Evolutionary conservation across 2,888 invertebrate species (phyloP).

Genomic region (Gibbula magus): DNA sequence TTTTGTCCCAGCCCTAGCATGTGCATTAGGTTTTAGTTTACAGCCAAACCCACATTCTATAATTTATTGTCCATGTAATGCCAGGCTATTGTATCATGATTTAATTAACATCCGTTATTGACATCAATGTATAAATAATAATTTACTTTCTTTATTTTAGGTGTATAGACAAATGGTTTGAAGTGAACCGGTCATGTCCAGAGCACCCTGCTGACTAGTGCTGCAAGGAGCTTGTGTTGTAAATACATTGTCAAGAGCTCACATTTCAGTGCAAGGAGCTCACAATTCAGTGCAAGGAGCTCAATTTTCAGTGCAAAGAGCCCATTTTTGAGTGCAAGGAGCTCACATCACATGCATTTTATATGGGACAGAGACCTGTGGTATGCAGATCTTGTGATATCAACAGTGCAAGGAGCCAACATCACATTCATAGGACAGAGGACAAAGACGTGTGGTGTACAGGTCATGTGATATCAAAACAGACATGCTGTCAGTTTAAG

Average conservation of each 20-base stretch:
- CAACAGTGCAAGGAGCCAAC: not conserved
- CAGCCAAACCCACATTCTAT: no score
- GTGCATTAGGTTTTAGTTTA: no score
- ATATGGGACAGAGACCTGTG: not conserved
- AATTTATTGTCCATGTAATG: no score
- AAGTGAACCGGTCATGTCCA: constrained; percentile 98
- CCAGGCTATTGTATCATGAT: no score
- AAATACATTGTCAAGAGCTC: not conserved
- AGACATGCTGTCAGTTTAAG: no score
- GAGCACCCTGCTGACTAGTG: constrained; percentile 95
- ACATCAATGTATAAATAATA: no score
- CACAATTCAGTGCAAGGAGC: no score
- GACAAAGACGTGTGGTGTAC: not conserved
- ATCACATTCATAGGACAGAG: not conserved
- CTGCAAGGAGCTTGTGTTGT: constrained; percentile 8
- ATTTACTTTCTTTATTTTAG: constrained; percentile 79
- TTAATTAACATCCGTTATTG: no score
- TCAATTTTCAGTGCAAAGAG: no score
- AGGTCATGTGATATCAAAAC: not conserved
- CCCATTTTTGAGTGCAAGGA: no score
- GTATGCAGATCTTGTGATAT: not conserved
- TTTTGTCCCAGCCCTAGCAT: no score
- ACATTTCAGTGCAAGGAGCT: not conserved
- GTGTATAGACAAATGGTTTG: constrained; percentile 99
- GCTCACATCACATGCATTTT: no score